Conservation (phyloP, 2,888 invertebrate species). For the Clitarchus hookeri region DNA sequence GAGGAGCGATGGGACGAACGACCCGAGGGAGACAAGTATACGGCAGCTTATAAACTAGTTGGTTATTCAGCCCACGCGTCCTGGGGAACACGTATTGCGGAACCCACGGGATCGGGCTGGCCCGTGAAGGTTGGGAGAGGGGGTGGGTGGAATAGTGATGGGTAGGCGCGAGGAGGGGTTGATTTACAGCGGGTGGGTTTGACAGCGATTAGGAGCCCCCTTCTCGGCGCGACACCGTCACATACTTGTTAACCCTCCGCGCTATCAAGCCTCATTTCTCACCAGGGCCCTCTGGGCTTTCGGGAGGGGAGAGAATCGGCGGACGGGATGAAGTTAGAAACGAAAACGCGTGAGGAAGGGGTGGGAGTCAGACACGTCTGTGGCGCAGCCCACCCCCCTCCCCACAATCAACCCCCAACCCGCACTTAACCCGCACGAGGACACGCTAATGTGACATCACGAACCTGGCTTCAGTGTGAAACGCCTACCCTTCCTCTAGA, state of each 20-base stretch:
- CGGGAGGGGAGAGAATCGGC: background rate
- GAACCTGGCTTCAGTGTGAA: background rate
- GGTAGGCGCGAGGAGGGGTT: background rate
- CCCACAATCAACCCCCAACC: background rate
- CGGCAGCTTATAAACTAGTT: background rate
- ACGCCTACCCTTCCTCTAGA: no score
- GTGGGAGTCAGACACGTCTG: background rate
- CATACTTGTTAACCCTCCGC: background rate
- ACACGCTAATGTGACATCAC: background rate
- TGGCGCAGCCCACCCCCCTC: background rate
- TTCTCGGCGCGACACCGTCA: background rate
- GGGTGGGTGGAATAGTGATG: background rate
- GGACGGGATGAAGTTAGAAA: background rate
- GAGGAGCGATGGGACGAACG: no score
- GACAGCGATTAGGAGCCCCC: background rate
- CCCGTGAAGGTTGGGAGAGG: background rate
- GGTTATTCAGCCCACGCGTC: background rate
- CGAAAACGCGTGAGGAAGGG: background rate
- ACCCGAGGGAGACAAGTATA: background rate
- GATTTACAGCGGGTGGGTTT: constrained; percentile 8
- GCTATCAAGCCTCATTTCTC: background rate
- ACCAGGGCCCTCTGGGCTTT: background rate
- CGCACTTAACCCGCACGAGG: background rate
- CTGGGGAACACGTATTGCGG: background rate
- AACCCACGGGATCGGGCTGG: background rate